These are phyloP conservation scores for Carabus problematicus DNA, from an alignment of 2,888 invertebrate species.

Conservation along the genomic window DNA sequence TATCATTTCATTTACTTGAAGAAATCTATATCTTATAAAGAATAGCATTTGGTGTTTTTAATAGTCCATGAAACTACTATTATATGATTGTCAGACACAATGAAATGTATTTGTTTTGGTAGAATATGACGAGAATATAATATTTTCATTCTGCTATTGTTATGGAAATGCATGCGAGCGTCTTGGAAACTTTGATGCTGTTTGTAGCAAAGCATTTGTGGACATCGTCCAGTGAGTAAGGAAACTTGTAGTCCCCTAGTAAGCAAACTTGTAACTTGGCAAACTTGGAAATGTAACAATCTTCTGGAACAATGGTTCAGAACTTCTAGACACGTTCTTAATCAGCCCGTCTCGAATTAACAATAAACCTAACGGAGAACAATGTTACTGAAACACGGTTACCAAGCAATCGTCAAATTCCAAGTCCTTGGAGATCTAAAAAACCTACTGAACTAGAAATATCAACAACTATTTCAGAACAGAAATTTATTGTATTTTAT, in stretches of 20 bases:
- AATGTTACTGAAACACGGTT: neutral
- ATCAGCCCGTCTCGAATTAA: conserved; percentile 34
- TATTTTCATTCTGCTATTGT: conserved; percentile 24
- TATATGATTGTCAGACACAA: neutral
- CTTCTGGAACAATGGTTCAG: conserved; percentile 37
- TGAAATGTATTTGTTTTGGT: no score
- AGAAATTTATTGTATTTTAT: no score
- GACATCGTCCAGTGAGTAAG: conserved; percentile 33
- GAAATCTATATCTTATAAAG: no score
- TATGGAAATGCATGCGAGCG: conserved; percentile 21
- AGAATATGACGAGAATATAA: conserved; percentile 10
- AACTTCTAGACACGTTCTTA: conserved; percentile 38
- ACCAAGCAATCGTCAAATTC: no score
- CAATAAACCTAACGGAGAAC: conserved; percentile 25
- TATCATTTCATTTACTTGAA: no score
- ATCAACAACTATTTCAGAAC: no score
- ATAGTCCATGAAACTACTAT: neutral
- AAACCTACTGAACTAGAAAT: no score
- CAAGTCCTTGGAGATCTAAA: no score
- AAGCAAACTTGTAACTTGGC: conserved; percentile 37
- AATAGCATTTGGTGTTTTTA: no score
- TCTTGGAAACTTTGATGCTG: conserved; percentile 4
- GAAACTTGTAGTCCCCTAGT: conserved; percentile 38
- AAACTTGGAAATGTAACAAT: conserved; percentile 35
- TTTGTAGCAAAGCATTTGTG: conserved; percentile 17